Evolutionary conservation across 2,113 vertebrate genomes (phyloP).

Genomic region (Formicarius rufipectus): DNA sequence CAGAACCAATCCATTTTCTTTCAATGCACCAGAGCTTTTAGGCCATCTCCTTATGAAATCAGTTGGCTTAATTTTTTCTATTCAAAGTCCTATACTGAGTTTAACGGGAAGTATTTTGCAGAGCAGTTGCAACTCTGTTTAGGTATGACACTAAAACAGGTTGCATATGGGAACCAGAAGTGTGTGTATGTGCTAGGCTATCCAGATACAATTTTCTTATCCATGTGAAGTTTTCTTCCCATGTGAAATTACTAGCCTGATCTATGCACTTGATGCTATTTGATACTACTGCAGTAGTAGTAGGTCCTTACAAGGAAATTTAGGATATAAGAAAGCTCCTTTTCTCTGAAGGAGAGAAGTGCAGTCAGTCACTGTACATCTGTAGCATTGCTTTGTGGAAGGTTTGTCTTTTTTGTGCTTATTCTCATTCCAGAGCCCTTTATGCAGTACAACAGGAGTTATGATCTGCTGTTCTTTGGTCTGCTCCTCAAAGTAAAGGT

Average conservation of each 20-base stretch:
- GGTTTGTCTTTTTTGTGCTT: not conserved
- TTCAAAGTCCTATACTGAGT: not conserved
- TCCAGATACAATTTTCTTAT: not conserved
- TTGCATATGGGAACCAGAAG: not conserved
- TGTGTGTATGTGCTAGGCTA: not conserved
- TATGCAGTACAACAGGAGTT: not conserved
- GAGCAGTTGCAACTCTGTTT: not conserved
- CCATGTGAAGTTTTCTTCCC: not conserved
- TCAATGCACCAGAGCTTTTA: not conserved
- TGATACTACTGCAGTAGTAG: not conserved
- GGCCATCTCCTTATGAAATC: not conserved
- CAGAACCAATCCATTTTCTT: not conserved
- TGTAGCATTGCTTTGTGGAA: not conserved
- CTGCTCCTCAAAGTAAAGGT: not conserved
- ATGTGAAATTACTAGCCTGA: not conserved
- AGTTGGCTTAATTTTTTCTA: not conserved
- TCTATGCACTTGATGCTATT: not conserved
- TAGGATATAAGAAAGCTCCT: not conserved
- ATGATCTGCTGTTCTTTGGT: not conserved
- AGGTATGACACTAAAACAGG: not conserved
- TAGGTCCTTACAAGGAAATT: not conserved
- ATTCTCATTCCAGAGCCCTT: not conserved
- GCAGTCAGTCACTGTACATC: fast-evolving
- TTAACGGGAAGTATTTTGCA: not conserved
- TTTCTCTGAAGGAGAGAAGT: not conserved